Evolutionary conservation across 2,113 vertebrate genomes (phyloP), one percentile per base, ranked within the genome.

Genomic region (Erythrocercus mccallii): DNA sequence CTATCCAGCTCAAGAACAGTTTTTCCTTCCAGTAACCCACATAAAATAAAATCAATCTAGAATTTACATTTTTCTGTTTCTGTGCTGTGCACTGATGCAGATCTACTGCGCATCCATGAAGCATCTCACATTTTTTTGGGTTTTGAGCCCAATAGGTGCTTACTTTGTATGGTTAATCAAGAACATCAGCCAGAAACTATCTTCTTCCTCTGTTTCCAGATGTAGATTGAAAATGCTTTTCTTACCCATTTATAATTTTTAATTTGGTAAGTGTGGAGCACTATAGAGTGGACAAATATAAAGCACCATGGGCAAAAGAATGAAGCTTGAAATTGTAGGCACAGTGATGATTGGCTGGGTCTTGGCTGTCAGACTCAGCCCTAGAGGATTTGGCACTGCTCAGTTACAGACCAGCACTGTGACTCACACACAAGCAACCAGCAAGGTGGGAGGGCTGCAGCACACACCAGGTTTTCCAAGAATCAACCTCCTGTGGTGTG

Each of bases 401-500:
- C 10, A 42, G 1, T 0, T 21, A 11, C 24, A 53, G 58, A 40
- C 12, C 37, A 56, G 62, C 42, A 5, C 61, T 0, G 1, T 4
- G 38, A 22, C 45, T 62, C 25, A 11, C 2, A 13, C 25, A 31
- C 13, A 20, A 22, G 7, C 14, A 38, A 22, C 30, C 25, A n/a
- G 44, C 21, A 17, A 7, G 0, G 3, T 14, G 15, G 0, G 0
- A 58, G 81, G 51, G 35, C 9, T 3, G 15, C 23, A 27, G 61
- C 23, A 2, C 9, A 17, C 28, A 15, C 6, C 16, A 27, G n/a
- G 5, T 40, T 30, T 51, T 42, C 33, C 19, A 42, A 33, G 65
- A 68, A 76, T 9, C 27, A 71, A 19, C 4, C 12, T 14, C 11
- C 31, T 20, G 6, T 0, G 1, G 23, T 0, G 0, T 19, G 15